Evolutionary conservation across 1,140 invertebrate genomes (phyloP).

Genomic region (Camponotus pennsylvanicus): DNA sequence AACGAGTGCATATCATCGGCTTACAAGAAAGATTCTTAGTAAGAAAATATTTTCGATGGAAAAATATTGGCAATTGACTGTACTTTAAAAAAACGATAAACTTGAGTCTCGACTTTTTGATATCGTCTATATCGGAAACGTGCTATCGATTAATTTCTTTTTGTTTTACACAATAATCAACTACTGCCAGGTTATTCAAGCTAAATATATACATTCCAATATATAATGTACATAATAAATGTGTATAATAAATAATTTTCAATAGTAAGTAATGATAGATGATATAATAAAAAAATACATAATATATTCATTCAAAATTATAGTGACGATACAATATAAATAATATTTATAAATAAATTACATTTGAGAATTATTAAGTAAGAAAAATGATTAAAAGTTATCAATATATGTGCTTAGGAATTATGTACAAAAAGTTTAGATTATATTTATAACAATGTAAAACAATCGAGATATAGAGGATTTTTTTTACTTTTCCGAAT

Average conservation of each 20-base stretch:
- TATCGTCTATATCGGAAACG: background rate
- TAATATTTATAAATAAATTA: background rate
- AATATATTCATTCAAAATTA: background rate
- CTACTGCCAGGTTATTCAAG: background rate
- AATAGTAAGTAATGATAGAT: background rate
- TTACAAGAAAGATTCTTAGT: background rate
- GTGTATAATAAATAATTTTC: background rate
- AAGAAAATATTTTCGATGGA: constrained; percentile 27
- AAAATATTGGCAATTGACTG: constrained; percentile 16
- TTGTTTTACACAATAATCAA: background rate
- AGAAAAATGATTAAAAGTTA: no score
- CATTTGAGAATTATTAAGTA: background rate
- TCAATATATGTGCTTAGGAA: background rate
- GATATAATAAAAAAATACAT: background rate
- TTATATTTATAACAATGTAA: background rate
- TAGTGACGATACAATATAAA: background rate
- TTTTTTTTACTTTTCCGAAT: background rate
- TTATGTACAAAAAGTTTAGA: background rate
- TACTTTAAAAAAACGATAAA: constrained; percentile 2
- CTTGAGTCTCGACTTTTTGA: background rate
- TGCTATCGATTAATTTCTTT: background rate
- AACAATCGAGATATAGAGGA: background rate
- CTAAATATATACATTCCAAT: background rate
- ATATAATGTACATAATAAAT: background rate
- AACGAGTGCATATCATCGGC: constrained; percentile 33